Evolutionary conservation across 2,797 vertebrate species (phyloP).

Genomic region (Hydrocynus forskahlii): DNA sequence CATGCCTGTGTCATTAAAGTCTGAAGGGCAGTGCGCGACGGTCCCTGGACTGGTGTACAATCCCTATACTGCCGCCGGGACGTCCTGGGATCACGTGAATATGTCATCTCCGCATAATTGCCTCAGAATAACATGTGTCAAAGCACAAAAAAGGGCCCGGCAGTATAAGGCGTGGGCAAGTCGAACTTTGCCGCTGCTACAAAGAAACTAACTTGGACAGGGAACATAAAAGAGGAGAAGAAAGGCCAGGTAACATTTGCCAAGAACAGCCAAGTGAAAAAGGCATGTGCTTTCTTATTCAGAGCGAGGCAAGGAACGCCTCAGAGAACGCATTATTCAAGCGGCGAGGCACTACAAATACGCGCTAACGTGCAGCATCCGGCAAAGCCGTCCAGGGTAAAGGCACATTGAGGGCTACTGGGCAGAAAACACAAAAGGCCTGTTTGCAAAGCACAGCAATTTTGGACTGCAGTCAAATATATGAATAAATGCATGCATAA

Average conservation of each 20-base stretch:
- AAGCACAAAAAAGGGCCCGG: constrained; percentile 9
- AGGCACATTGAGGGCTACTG: constrained; percentile 2
- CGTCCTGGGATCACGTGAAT: constrained; percentile 47
- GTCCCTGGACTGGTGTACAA: constrained; percentile 6
- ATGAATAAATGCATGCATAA: constrained; percentile 42
- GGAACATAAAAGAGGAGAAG: background rate
- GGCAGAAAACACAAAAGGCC: constrained; percentile 18
- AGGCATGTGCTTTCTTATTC: background rate
- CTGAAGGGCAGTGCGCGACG: constrained; percentile 56
- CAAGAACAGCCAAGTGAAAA: constrained; percentile 1
- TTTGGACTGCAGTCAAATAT: constrained; percentile 32
- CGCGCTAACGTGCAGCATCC: background rate
- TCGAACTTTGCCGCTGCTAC: constrained; percentile 22
- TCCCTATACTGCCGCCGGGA: background rate
- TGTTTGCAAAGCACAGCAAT: constrained; percentile 6
- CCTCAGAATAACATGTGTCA: constrained; percentile 28
- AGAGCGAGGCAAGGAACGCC: background rate
- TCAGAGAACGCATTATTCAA: constrained; percentile 29
- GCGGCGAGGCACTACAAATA: constrained; percentile 12
- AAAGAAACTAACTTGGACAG: background rate
- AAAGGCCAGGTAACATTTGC: constrained; percentile 11
- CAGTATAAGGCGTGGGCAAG: background rate
- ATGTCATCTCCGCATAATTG: constrained; percentile 50
- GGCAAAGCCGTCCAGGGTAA: background rate
- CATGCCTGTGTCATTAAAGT: constrained; percentile 65